Evolutionary conservation across 2,113 vertebrate genomes (phyloP).

Genomic region (Mus spicilegus): DNA sequence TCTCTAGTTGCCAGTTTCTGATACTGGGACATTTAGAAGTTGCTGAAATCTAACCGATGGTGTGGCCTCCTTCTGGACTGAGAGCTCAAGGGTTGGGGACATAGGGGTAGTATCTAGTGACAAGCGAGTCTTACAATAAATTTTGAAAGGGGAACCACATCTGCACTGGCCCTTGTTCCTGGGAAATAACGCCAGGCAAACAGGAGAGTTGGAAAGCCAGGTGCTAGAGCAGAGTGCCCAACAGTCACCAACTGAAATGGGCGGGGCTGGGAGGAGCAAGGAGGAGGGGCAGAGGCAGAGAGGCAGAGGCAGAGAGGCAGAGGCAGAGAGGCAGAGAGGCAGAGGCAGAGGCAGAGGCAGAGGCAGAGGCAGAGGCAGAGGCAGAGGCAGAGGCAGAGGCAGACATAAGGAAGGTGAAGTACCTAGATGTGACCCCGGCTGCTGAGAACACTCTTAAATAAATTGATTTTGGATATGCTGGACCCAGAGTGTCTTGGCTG

Average conservation of each 20-base stretch:
- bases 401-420: too few species aligned
- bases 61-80: background rate
- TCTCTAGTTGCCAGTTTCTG: background rate
- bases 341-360: background rate
- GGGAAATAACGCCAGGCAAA: background rate
- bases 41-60: background rate
- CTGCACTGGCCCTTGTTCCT: background rate
- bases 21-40: background rate
- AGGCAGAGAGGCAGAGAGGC: too few species aligned
- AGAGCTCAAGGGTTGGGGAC: background rate
- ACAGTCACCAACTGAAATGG: background rate
- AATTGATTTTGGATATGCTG: rapidly evolving
- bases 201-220: too few species aligned
- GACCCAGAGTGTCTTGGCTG: background rate
- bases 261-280: background rate
- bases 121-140: background rate
- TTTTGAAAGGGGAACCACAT: background rate
- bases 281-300: background rate
- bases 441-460: background rate
- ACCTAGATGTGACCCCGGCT: rapidly evolving
- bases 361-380: too few species aligned
- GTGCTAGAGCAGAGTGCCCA: background rate
- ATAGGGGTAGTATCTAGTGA: background rate
- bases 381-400: too few species aligned
- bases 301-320: too few species aligned